Evolutionary conservation across 2,113 vertebrate species (phyloP), one percentile per base, ranked within the genome.

Genomic region (Cynopterus brachyotis): DNA sequence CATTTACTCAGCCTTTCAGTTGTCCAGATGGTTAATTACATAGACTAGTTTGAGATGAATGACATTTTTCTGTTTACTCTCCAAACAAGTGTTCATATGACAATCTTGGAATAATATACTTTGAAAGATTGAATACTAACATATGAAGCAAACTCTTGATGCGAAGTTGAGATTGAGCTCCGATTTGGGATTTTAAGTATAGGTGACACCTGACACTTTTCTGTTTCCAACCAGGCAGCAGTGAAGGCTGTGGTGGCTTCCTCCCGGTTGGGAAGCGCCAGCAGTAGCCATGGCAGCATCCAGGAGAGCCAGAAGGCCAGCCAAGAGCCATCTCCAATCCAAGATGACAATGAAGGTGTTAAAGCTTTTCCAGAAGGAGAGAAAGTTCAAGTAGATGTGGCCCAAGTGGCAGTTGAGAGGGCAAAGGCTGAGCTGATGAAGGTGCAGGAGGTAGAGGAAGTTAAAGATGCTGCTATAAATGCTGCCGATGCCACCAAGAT

Each of bases 181-280:
- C 35, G 47, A 50, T 50, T 35, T 26, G 47, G 28, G 28, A 30
- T 96, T 78, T 55, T 40, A 40, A 37, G n/a, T 42, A 37, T n/a
- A 82, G 53, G 26, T 78, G 47, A 89, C 73, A 45, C 19, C 69
- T 28, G 30, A 90, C 75, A 3, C 42, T 72, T 76, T 69, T 81
- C 78, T 95, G 37, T 94, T 81, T 92, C 69, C 87, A 45, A 50
- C 28, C 97, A 99, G 99, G 99, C 99, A 32, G 99, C 99, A 1
- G 99, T 99, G 81, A 99, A 99, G 98, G 99, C 99, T 3, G 99
- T 99, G 84, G 99, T 99, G 96, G 99, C 99, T 28, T 99, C 99
- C 13, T 98, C 99, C 1, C 98, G 99, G 11, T 96, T 99, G 1
- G 99, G 99, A 80, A 99, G 99, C 0, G 98, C 99, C 78, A 96